Evolutionary conservation across 2,888 invertebrate genomes (phyloP), one percentile per base, ranked within the genome.

Genomic region (Mythimna pallens): DNA sequence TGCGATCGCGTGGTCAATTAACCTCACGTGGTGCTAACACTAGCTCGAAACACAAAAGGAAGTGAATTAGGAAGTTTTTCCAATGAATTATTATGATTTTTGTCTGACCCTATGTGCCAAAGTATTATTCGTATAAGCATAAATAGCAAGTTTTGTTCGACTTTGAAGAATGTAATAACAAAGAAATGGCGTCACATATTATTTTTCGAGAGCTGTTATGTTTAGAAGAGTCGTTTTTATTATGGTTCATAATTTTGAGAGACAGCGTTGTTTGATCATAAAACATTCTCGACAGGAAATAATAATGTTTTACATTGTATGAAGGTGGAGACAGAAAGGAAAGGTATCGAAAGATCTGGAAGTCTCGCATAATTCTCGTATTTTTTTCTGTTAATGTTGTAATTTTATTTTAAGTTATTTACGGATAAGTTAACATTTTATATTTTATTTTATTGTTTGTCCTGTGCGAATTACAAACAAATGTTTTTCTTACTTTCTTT

Each of bases 1-100:
- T 61, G 30, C 65, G 76, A 84, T 88, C 82, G 88, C 88, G 87
- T 88, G 88, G 79, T 82, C 88, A 81, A 86, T 86, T 87, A 87
- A 77, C 80, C 74, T 70, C 82, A 79, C 76, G 75, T 66, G 61
- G 76, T 40, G 67, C 74, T 78, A 73, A 86, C 74, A 76, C 65
- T 58, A 67, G 73, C 66, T 73, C 76, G 72, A 75, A 81, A 82
- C 73, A 85, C 73, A 81, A 85, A 70, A 78, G 76, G 70, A 84
- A 86, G 70, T 84, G 72, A 80, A 78, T 84, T 83, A 80, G 67
- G 65, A 85, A 85, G 73, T 84, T 84, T 82, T 67, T 20, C 54
- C 50, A 50, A 73, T 69, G 47, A 74, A 70, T 71, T 66, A 52
- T 76, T 58, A 75, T 58, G 40, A 62, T 67, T 71, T 71, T 70